Evolutionary conservation across 64 coral and sea anemone species (phyloP), one percentile per base, ranked within the genome.

Genomic region (Montipora capricornis): DNA sequence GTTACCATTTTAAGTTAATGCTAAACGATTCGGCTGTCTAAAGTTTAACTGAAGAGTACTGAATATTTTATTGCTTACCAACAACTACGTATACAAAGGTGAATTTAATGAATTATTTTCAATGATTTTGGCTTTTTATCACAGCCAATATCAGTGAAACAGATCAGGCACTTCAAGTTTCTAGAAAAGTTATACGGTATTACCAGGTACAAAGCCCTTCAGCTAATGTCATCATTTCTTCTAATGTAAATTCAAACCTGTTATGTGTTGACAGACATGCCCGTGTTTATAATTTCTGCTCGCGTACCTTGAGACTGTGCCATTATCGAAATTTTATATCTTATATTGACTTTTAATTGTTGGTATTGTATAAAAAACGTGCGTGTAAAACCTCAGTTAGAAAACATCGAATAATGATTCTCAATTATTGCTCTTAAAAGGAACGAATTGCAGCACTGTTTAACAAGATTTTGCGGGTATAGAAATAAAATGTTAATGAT

Each of bases 401-500:
- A 37, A 37, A 44, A 14, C 60, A 66, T 24, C 20, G 16, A 19
- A 57, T 8, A 57, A 57, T 57, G 29, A 49, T 26, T 37, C 17
- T 49, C 1, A 13, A 86, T 20, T 86, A 19, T 60, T 69, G 81
- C 44, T 86, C 45, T 49, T 48, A 71, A 37, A n/a, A 45, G 48
- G 61, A 70, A 13, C 46, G 19, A 26, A 84, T 73, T 71, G 44
- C 20, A 7, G 64, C 11, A 44, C 53, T 8, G 53, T 71, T 86
- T 82, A 51, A 71, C 47, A 49, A 20, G 46, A 16, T 71, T 50
- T 86, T 73, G 66, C 62, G n/a, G 66, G 82, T 86, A 14, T 4
- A 51, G 66, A 49, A 86, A 73, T 86, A 86, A 86, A 73, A 73
- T 17, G 48, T 73, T 86, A 86, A 86, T 86, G 66, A 73, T 3